Evolutionary conservation across 2,888 invertebrate genomes (phyloP).

Genomic region (Cheilosia variabilis): DNA sequence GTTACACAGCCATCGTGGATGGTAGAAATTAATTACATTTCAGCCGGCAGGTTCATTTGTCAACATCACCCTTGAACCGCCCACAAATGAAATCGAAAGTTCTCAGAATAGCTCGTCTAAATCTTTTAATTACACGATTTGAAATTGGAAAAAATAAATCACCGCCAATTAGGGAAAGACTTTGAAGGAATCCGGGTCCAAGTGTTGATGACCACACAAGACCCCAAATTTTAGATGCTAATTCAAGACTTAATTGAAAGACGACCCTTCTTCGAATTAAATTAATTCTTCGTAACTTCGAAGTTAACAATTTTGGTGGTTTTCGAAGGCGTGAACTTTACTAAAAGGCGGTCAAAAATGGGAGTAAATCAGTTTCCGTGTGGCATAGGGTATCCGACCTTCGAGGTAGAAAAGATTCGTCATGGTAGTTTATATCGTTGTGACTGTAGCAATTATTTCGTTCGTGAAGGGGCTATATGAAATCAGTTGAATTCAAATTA

Average conservation of each 20-base stretch:
- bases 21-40: no score
- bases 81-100: slow-evolving; percentile 1
- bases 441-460: background rate
- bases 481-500: no score
- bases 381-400: background rate
- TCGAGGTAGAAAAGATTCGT: background rate
- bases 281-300: background rate
- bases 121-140: background rate
- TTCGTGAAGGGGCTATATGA: background rate
- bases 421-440: background rate
- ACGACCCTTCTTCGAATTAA: background rate
- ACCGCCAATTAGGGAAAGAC: background rate
- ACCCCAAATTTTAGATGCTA: background rate
- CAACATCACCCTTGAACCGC: background rate
- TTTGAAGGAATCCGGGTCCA: background rate
- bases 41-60: background rate
- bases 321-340: background rate
- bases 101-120: background rate
- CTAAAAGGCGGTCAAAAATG: background rate
- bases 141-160: background rate
- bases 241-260: slow-evolving; percentile 2
- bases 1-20: no score
- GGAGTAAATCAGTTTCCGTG: background rate
- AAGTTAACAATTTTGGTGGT: background rate
- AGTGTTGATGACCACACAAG: background rate